Evolutionary conservation across 2,888 invertebrate genomes (phyloP).

Genomic region (Xanthorhoe spadicearia): DNA sequence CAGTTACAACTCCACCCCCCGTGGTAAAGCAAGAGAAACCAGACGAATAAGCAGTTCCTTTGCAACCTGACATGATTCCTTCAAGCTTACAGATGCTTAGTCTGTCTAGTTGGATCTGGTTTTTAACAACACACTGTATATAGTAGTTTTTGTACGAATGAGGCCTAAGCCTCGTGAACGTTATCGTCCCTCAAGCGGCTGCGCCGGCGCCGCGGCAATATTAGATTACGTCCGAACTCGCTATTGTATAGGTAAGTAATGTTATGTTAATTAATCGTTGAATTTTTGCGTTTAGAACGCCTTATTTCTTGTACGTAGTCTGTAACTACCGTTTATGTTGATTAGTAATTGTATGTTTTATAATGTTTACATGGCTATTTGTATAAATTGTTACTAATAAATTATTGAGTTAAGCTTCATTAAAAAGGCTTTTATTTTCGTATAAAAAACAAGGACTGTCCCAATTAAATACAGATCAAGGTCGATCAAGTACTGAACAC

Average conservation of each 20-base stretch:
- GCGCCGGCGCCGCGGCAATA: conserved; percentile 80
- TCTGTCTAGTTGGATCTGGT: background rate
- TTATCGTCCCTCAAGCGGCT: conserved; percentile 76
- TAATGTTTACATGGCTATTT: conserved; percentile 81
- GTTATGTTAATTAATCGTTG: conserved; percentile 67
- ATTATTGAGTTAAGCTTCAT: conserved; percentile 78
- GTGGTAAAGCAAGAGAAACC: conserved; percentile 75
- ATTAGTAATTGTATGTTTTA: conserved; percentile 75
- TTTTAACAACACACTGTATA: background rate
- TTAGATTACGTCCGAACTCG: conserved; percentile 80
- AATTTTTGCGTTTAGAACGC: conserved; percentile 81
- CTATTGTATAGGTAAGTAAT: conserved; percentile 59
- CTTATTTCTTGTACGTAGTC: conserved; percentile 62
- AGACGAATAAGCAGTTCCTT: conserved; percentile 53
- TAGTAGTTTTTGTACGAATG: conserved; percentile 9
- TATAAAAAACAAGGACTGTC: background rate
- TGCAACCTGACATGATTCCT: background rate
- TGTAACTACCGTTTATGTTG: conserved; percentile 69
- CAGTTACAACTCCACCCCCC: conserved; percentile 52
- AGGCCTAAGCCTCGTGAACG: conserved; percentile 44
- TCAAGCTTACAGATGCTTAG: background rate
- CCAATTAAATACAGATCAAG: too few relatives aligned
- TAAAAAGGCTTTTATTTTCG: conserved; percentile 3
- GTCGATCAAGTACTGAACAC: too few relatives aligned
- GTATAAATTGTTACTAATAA: conserved; percentile 82